Percentiles rank a stretch among this genome's conserved stretches.
Conservation (phyloP, 2,797 vertebrate genomes). For the Mormyrus hasselquistii region DNA sequence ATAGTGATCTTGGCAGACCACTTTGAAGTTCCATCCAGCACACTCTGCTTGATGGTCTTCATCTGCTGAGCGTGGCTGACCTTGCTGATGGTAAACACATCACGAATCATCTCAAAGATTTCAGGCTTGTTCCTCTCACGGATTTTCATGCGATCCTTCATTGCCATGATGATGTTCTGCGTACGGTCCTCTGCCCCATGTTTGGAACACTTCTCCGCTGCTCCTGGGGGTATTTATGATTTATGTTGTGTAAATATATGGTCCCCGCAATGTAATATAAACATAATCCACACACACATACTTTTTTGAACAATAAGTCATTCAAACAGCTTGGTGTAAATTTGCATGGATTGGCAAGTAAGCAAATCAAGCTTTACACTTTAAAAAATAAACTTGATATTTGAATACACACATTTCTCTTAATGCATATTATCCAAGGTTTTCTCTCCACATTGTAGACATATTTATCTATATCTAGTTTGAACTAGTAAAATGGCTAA, state of each 20-base stretch:
- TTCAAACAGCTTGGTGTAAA: background rate
- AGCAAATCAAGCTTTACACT: background rate
- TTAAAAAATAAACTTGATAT: background rate
- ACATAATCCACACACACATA: background rate
- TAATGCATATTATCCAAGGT: background rate
- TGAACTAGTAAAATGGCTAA: background rate
- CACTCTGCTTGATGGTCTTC: conserved; percentile 96
- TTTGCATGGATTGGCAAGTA: background rate
- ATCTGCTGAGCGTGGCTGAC: conserved; percentile 85
- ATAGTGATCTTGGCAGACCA: conserved; percentile 99
- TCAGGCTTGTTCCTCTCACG: conserved; percentile 93
- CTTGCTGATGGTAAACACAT: conserved; percentile 83
- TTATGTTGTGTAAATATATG: background rate
- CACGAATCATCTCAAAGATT: conserved; percentile 91
- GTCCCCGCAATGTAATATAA: background rate
- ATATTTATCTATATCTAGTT: background rate
- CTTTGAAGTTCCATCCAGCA: conserved; percentile 94
- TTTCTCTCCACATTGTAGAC: background rate
- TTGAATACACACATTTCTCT: background rate
- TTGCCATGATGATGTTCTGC: conserved; percentile 97
- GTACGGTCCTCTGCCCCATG: conserved; percentile 93
- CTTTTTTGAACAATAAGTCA: background rate
- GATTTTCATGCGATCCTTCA: conserved; percentile 99
- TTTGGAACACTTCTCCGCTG: conserved; percentile 91
- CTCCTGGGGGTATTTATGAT: conserved; percentile 59